Base-by-base conservation (phyloP, 2,797 vertebrate genomes). In the Sebastes iracundus region DNA sequence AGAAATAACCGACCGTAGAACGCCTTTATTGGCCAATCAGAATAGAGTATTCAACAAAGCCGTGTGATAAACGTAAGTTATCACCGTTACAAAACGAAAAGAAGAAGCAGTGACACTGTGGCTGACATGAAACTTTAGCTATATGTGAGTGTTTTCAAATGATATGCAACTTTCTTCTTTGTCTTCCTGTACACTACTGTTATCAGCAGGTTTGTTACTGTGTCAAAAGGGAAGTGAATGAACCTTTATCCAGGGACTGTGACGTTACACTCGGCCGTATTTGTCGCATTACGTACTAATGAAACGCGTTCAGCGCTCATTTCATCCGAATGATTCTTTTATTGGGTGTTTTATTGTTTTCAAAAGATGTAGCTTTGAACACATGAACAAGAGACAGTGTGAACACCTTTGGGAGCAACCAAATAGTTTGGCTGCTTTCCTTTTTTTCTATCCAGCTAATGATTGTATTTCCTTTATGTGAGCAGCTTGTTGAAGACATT, bases 381-480 rank as follows among this genome's bases (percentile, higher is more conserved):
- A 78, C 79, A 33, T 80, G 46, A 76, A 88, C 68, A 79, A 70
- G 78, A 84, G 56, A 79, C 70, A 27, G 70, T 59, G 82, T 85
- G 76, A 86, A 85, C n/a, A 82, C 59, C n/a, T 75, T 72, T 75
- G 22, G 66, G 38, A 80, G 84, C 83, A 78, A 65, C 68, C 78
- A 79, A 77, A 61, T 38, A 12, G 49, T 73, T 80, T 78, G 69
- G 70, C 80, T 83, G 78, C 64, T 33, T 46, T 53, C 28, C 25
- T 71, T 68, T 76, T 76, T 83, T 80, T 73, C 63, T 18, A 88
- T 87, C 87, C 90, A 91, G 91, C 92, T 89, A 72, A 93, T 92
- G 93, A 95, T 94, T 94, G 93, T 94, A 94, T 84, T 77, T 61
- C 11, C 9, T 16, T 83, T 49, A 81, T 83, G 53, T 86, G 70